Conservation (phyloP, 2,888 invertebrate genomes). For the Troglohyphantes excavatus region DNA sequence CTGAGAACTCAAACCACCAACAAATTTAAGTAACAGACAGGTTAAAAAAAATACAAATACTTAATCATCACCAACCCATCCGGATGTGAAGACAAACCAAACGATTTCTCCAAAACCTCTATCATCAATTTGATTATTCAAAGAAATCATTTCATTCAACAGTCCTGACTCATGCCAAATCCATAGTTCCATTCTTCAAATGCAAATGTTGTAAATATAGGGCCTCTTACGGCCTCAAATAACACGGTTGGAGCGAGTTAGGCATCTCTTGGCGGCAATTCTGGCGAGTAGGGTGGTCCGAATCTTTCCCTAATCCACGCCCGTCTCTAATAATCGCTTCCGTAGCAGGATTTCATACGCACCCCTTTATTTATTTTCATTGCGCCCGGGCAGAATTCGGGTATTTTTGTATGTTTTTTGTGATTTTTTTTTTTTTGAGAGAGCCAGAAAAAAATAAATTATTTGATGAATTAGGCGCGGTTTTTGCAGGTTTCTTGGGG, state of each 20-base stretch:
- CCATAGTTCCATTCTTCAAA: too few species aligned
- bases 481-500: neutral
- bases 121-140: too few species aligned
- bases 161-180: too few species aligned
- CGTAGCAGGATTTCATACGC: slow-evolving; percentile 1
- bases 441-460: neutral
- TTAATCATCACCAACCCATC: too few species aligned
- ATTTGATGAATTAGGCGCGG: neutral
- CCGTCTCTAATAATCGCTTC: slow-evolving; percentile 62
- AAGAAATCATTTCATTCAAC: too few species aligned
- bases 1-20: too few species aligned
- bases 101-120: too few species aligned
- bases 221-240: neutral
- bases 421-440: neutral
- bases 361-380: slow-evolving; percentile 19
- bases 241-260: slow-evolving; percentile 19
- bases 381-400: neutral
- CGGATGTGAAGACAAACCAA: too few species aligned
- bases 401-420: neutral
- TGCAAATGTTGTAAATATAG: neutral
- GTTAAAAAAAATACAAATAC: too few species aligned
- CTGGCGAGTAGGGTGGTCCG: slow-evolving; percentile 34
- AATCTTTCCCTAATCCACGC: slow-evolving; percentile 23
- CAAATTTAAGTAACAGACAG: too few species aligned
- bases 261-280: neutral